Base-by-base conservation (phyloP, 2,797 vertebrate genomes). In the Aythya fuligula region DNA sequence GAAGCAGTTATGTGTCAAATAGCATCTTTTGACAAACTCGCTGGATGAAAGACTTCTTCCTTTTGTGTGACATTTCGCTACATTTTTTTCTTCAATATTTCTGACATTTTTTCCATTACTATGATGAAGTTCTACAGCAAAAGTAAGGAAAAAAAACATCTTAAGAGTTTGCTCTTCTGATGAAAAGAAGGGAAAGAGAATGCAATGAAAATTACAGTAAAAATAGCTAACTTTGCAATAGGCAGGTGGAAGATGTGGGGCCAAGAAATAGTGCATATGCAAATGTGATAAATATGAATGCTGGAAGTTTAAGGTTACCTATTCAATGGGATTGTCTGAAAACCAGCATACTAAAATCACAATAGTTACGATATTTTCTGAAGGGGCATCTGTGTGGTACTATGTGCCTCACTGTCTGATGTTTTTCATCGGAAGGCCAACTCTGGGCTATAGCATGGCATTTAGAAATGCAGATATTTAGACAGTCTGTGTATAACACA, bases 401-500 rank as follows among this genome's bases (percentile, higher is more conserved):
- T 25, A 3, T 0, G 6, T 45, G 57, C 13, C 9, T 41, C 11
- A 4, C 8, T 4, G 53, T 20, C 64, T 66, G 58, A 19, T 12
- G 32, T 36, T 65, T 36, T 47, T 34, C 32, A 12, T 3, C 28
- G 27, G 32, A 61, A 51, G 56, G 13, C 11, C 0, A 0, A 0
- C 4, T 69, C 57, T 41, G 47, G 28, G 75, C 67, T 56, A 1
- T 5, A 12, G 28, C 2, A 5, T 4, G 22, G 32, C 43, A 64
- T 32, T 22, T 19, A 27, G 47, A 18, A n/a, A 19, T 19, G 43
- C 34, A 47, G 61, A 7, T 1, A 0, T 5, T 4, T 13, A 9
- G 43, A 16, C 4, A 6, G 3, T 43, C 6, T 56, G 6, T 17
- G 1, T 2, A 3, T 1, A 18, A 5, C 6, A 1, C 3, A 6